Percentiles rank a stretch among this genome's conserved stretches.
phyloP scores from a whole-genome alignment of 2,113 vertebrate species.

The Dicaeum eximium region DNA sequence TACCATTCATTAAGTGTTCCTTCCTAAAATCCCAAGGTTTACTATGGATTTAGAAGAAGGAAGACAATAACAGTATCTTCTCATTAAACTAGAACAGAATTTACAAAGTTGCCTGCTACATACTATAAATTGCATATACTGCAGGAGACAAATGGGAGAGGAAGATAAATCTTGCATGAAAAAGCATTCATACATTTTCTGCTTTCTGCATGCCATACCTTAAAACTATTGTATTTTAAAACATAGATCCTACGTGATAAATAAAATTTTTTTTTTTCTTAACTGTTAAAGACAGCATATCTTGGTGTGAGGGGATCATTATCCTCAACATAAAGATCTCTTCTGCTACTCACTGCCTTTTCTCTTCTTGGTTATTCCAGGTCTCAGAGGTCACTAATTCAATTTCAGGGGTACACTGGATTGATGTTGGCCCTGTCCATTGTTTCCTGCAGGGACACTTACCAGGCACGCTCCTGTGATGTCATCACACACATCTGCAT shows the following conservation, averaged over 20 bases:
- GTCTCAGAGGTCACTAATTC: neutral
- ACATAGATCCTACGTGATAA: neutral
- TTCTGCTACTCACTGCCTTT: neutral
- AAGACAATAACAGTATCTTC: neutral
- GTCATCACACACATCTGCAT: conserved; percentile 77
- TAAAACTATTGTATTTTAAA: neutral
- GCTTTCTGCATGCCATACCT: neutral
- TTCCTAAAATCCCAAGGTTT: neutral
- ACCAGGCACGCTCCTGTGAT: conserved; percentile 81
- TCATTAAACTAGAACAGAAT: neutral
- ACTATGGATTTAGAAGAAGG: neutral
- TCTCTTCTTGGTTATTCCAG: neutral
- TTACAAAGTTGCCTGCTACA: neutral
- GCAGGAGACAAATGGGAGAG: neutral
- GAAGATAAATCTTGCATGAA: neutral
- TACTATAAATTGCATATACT: neutral
- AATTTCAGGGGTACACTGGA: neutral
- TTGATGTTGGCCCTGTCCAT: neutral
- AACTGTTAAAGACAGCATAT: neutral
- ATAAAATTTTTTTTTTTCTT: neutral
- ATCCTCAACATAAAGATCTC: neutral
- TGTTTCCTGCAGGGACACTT: conserved; percentile 13
- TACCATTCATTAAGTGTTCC: neutral
- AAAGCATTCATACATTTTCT: neutral
- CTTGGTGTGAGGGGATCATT: neutral